Percentiles rank a stretch among this genome's conserved stretches.
Evolutionary conservation across 2,888 invertebrate genomes (phyloP).

Genomic region (Pseudococcus viburni): DNA sequence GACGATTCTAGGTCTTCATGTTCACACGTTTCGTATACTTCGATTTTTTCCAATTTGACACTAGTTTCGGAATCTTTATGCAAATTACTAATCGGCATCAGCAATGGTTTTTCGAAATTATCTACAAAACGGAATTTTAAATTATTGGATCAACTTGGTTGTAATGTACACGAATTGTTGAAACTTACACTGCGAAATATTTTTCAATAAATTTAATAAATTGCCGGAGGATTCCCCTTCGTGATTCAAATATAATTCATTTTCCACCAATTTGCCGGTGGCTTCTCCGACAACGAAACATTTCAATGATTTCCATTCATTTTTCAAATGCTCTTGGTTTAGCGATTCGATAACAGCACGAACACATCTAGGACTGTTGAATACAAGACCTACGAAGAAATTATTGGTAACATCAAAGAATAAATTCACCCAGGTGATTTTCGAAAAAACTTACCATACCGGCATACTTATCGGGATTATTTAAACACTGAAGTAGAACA

Average conservation of each 20-base stretch:
- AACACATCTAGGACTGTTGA: slow-evolving; percentile 69
- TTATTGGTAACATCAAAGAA: neutral
- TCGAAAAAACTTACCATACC: slow-evolving; percentile 67
- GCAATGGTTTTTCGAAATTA: slow-evolving; percentile 68
- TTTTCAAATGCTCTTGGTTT: slow-evolving; percentile 62
- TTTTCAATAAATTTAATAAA: slow-evolving; percentile 68
- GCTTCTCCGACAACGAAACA: slow-evolving; percentile 69
- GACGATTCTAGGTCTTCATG: slow-evolving; percentile 68
- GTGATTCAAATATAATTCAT: slow-evolving; percentile 67
- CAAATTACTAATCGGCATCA: slow-evolving; percentile 69
- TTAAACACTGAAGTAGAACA: slow-evolving; percentile 67
- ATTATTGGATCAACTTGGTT: too few relatives aligned
- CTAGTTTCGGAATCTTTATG: slow-evolving; percentile 68
- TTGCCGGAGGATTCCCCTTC: slow-evolving; percentile 68
- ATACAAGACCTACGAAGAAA: slow-evolving; percentile 68
- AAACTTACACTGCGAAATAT: slow-evolving; percentile 68
- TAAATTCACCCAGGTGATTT: neutral
- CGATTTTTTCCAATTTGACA: slow-evolving; percentile 68
- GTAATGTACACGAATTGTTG: neutral
- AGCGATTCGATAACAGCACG: slow-evolving; percentile 68
- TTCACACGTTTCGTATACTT: slow-evolving; percentile 69
- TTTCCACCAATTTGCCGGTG: slow-evolving; percentile 68
- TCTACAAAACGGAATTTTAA: slow-evolving; percentile 56
- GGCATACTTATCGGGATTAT: slow-evolving; percentile 68
- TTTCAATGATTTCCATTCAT: slow-evolving; percentile 68